Base-by-base conservation (phyloP, 2,113 vertebrate genomes). In the Mirounga angustirostris region DNA sequence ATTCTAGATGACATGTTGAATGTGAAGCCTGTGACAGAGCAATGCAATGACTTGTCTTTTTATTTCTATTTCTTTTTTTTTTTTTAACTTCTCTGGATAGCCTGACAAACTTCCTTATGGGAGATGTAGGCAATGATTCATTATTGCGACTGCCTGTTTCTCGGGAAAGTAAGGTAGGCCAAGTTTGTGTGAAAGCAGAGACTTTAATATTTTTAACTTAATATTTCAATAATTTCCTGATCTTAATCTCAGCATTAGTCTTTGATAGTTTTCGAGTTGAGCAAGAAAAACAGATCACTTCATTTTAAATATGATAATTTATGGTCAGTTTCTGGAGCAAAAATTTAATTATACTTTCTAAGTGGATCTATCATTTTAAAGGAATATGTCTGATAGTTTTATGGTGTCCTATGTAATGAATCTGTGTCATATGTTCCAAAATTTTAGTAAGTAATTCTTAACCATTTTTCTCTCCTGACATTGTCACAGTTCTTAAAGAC, bases 91-190 rank as follows among this genome's bases (percentile, higher is more conserved):
- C 85, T 76, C 67, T 83, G 98, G 84, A 90, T 99, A 99, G 99
- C 98, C 99, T 99, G 99, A 99, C 99, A 98, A 99, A 99, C 98
- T 99, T 99, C 99, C 99, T 99, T 99, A 99, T 99, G 99, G 99
- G 99, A 99, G 99, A 99, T 99, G 99, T 99, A 99, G 99, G 99
- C 99, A 99, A 98, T 99, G 99, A 99, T 98, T 99, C 99, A 59
- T 99, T 99, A 98, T 94, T 99, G 99, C 99, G 99, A 98, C 99
- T 99, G 97, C 99, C 99, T 99, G 99, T 99, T 98, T 99, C 99
- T 98, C 99, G 98, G 92, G 99, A 99, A 98, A 99, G 99, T 98
- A 99, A 99, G 99, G 99, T 99, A 99, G 97, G 99, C 97, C 96
- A 36, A 95, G 21, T 94, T 76, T 1, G 8, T 97, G 91, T 46